Base-by-base conservation (phyloP, 2,113 vertebrate genomes). In the Podarcis raffonei region DNA sequence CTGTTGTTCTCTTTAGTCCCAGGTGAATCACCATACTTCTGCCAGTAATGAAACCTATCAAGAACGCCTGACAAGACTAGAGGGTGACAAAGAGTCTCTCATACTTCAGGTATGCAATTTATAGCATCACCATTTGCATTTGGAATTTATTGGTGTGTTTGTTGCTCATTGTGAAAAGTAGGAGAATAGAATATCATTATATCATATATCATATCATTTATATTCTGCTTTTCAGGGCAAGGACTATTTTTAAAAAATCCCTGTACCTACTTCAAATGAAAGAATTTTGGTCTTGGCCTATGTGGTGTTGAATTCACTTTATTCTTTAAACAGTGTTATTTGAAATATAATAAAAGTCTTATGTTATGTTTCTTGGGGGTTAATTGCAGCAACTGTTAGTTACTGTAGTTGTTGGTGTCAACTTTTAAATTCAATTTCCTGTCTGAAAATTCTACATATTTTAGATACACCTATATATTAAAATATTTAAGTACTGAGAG, bases 51-150 rank as follows among this genome's bases (percentile, higher is more conserved):
- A 99, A 95, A 98, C 98, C 81, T 99, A 99, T 89, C 98, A 98
- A 93, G 98, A 99, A 87, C 97, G 98, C 62, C 83, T 99, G 96
- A 97, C 98, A 83, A 98, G 98, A 92, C 96, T 99, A 97, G 99
- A 99, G 96, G 98, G 98, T 76, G 99, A 99, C 96, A 99, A 99
- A 95, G 98, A 99, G 91, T 99, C 98, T 0, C 97, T 99, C 81
- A 98, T 99, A 94, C 95, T 99, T 87, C 99, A 99, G 99, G 99
- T 99, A 95, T 72, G 96, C 87, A 25, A 37, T 69, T 27, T 83
- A 42, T 5, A 83, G 57, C 22, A 48, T 20, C 39, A 79, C 20
- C 88, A 85, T 32, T 79, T 6, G 1, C 0, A 22, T 82, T 20
- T 89, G 32, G n/a, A 32, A 53, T 78, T 22, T 48, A 42, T 37